Percentiles rank a stretch among this genome's conserved stretches.
These are phyloP conservation scores for Crypturellus tataupa DNA, from an alignment of 2,797 vertebrate genomes.

Conservation along the genomic window DNA sequence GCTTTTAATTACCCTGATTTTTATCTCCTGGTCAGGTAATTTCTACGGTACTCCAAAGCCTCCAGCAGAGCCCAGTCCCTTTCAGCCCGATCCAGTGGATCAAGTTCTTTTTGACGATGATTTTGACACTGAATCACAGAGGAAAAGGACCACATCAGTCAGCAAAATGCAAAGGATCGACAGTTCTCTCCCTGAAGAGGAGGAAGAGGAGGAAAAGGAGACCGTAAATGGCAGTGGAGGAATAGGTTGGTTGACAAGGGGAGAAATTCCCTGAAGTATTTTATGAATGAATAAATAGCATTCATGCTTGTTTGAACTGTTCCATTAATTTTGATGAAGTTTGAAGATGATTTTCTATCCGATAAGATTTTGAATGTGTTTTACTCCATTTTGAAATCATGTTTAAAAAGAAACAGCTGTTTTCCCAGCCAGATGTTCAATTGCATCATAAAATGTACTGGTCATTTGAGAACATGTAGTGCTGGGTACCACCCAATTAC, in stretches of 20 bases:
- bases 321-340: background rate
- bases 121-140: slow-evolving; percentile 93
- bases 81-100: slow-evolving; percentile 96
- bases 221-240: slow-evolving; percentile 86
- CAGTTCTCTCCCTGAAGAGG: slow-evolving; percentile 94
- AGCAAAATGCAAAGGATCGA: slow-evolving; percentile 98
- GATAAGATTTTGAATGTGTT: background rate
- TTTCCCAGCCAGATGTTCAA: slow-evolving; percentile 61
- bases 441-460: slow-evolving; percentile 59
- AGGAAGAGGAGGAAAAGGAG: slow-evolving; percentile 93
- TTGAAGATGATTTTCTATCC: background rate
- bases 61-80: slow-evolving; percentile 94
- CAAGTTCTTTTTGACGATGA: slow-evolving; percentile 97
- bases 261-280: background rate
- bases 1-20: background rate
- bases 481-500: slow-evolving; percentile 33
- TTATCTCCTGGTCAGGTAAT: slow-evolving; percentile 87
- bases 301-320: background rate
- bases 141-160: slow-evolving; percentile 96
- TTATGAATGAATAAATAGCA: background rate
- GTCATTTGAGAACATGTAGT: slow-evolving; percentile 43
- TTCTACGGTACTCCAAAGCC: slow-evolving; percentile 98
- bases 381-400: background rate
- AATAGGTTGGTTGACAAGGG: slow-evolving; percentile 83
- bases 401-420: slow-evolving; percentile 68